Evolutionary conservation across 2,888 invertebrate species (phyloP), one percentile per base, ranked within the genome.

Genomic region (Pyrocoelia pectoralis): DNA sequence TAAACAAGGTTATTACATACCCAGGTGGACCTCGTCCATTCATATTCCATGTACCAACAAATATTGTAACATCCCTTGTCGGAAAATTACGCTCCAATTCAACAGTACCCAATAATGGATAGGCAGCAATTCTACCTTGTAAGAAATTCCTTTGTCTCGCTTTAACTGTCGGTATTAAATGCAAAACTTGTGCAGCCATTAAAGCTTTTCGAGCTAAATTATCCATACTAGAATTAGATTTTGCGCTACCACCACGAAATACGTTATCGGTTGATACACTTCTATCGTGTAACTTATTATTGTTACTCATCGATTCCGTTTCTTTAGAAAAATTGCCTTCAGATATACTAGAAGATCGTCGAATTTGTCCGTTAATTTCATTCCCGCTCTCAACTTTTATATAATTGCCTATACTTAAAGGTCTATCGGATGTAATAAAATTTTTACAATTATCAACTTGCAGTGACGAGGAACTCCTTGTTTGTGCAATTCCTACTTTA

Each of bases 1-100:
- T 17, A 18, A 33, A 49, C 29, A 24, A 15, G 10, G 28, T 38
- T 18, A n/a, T 13, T 15, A 5, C 74, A 83, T 84, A 94, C 94
- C 89, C 89, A 48, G 92, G 92, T 46, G 92, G 91, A 70, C 86
- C 85, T 76, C 96, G 93, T 28, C 95, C 96, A 81, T 95, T 96
- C 95, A 97, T 97, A 79, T 98, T 98, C 97, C 97, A 98, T 17
- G 95, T 94, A 4, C 94, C 96, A 58, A 96, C 90, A 84, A 95
- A 96, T 73, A 97, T 88, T 68, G 89, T 91, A 0, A 96, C 86
- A 81, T 94, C 92, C 71, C 93, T 86, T 73, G 90, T 90, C 1
- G 95, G 95, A 73, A 97, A 88, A 46, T 93, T 91, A 79, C 94
- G 89, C 72, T 92, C 91, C 59, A 98, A 83, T 78, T 98, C 97